Conservation (phyloP, 2,797 vertebrate genomes). For the Darevskia mixta region DNA sequence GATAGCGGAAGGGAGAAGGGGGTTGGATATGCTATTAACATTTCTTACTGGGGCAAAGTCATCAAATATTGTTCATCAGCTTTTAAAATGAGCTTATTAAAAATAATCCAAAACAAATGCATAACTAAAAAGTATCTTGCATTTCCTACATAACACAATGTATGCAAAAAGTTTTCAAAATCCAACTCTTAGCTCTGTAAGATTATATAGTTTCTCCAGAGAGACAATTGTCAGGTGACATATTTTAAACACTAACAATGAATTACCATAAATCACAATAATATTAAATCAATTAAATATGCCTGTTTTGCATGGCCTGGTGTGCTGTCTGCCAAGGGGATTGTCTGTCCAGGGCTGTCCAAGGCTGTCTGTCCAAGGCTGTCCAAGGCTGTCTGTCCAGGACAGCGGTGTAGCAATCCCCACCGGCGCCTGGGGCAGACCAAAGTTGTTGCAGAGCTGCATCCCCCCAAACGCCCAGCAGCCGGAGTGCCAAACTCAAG, state of each 20-base stretch:
- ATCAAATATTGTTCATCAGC: neutral
- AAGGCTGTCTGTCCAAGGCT: too few relatives aligned
- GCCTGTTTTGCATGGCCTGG: neutral
- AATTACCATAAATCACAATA: neutral
- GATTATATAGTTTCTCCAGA: neutral
- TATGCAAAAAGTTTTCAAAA: neutral
- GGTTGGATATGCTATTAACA: slow-evolving; percentile 9
- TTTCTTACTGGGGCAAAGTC: slow-evolving; percentile 5
- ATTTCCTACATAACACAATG: neutral
- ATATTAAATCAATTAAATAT: neutral
- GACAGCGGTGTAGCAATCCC: neutral
- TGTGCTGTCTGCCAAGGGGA: neutral
- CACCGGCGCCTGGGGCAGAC: too few relatives aligned
- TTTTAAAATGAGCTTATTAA: slow-evolving; percentile 14
- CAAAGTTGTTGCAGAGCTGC: too few relatives aligned
- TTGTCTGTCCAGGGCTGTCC: too few relatives aligned
- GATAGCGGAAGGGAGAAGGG: neutral
- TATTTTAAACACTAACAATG: neutral
- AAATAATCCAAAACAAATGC: neutral
- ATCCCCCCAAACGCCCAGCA: too few relatives aligned
- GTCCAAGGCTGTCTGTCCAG: too few relatives aligned
- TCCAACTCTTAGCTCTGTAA: neutral
- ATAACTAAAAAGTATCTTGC: neutral
- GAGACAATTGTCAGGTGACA: neutral
- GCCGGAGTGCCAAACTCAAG: too few relatives aligned